A percentile compares a stretch with the other conserved stretches of the same genome.
Conservation (phyloP, 2,113 vertebrate genomes). For the Pedionomus torquatus region DNA sequence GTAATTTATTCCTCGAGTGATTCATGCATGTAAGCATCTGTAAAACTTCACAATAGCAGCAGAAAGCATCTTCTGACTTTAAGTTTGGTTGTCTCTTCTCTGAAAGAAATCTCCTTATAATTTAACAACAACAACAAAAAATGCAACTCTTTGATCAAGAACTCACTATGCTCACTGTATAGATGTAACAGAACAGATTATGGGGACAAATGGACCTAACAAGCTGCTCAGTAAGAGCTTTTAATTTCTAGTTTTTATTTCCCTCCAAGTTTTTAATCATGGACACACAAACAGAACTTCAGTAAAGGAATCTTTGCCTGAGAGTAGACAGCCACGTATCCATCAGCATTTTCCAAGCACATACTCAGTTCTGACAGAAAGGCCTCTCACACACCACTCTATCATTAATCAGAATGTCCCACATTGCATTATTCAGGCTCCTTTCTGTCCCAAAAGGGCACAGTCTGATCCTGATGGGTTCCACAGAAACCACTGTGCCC, state of each 20-base stretch:
- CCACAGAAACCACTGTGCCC: accelerated
- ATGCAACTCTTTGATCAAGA: too few species aligned
- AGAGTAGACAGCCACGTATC: background rate
- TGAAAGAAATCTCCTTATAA: background rate
- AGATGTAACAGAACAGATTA: background rate
- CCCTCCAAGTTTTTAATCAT: background rate
- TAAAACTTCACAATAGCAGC: background rate
- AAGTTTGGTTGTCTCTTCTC: background rate
- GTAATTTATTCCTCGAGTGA: background rate
- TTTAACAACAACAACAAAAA: background rate
- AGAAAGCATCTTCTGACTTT: background rate
- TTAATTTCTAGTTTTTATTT: background rate
- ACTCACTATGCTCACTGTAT: background rate
- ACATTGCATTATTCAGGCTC: background rate
- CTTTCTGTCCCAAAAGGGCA: background rate
- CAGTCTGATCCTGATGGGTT: accelerated
- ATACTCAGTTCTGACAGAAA: background rate
- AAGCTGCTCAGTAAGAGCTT: background rate
- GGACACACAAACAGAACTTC: too few species aligned
- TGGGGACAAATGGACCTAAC: accelerated
- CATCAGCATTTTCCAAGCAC: background rate
- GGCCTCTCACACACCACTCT: background rate
- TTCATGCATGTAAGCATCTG: background rate
- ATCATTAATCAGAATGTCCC: too few species aligned
- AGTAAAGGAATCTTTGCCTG: background rate